These are phyloP conservation scores for Oncorhynchus gorbuscha DNA, from an alignment of 2,113 vertebrate genomes.

Conservation along the genomic window DNA sequence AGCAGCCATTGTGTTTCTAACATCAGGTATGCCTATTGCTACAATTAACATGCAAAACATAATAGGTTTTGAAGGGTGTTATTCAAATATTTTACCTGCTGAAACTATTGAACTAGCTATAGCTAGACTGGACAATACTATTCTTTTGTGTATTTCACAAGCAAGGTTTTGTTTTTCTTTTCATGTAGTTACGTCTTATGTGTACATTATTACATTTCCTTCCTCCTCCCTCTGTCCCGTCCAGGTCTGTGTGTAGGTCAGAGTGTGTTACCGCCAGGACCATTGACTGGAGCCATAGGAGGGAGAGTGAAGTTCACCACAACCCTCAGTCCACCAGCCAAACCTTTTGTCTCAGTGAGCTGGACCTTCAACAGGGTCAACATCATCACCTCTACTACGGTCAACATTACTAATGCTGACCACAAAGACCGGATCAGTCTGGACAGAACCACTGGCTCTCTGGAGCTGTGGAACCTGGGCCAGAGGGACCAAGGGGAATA, in stretches of 20 bases:
- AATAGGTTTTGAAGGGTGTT: too few relatives aligned
- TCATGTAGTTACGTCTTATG: too few relatives aligned
- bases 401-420: too few relatives aligned
- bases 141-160: too few relatives aligned
- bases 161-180: too few relatives aligned
- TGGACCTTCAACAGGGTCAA: background rate
- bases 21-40: too few relatives aligned
- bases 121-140: too few relatives aligned
- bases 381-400: background rate
- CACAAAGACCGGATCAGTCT: conserved; percentile 12
- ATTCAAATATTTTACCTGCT: too few relatives aligned
- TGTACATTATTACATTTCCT: too few relatives aligned
- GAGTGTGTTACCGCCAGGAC: background rate
- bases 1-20: too few relatives aligned
- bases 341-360: background rate
- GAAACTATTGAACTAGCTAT: too few relatives aligned
- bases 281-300: conserved; percentile 4
- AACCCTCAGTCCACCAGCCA: background rate
- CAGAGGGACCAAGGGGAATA: conserved; percentile 22
- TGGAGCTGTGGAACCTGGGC: conserved; percentile 12
- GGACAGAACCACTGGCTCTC: conserved; percentile 5
- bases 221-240: background rate
- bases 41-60: too few relatives aligned
- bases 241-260: conserved; percentile 11
- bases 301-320: conserved; percentile 1